phyloP scores from a whole-genome alignment of 2,113 vertebrate species.

The Galbula dea region DNA sequence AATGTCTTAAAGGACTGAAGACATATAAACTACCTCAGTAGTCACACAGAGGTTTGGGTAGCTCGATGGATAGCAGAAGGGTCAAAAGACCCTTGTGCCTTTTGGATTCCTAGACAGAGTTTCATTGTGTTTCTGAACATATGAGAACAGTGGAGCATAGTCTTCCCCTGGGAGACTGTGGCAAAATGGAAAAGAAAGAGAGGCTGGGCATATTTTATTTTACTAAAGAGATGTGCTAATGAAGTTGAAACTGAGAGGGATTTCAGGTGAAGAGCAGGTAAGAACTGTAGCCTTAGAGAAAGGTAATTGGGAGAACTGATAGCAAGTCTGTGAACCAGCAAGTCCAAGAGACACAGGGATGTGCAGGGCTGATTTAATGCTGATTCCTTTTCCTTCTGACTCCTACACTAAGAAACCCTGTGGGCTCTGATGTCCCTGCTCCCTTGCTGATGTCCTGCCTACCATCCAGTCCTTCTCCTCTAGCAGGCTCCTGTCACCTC shows the following conservation, averaged over 20 bases:
- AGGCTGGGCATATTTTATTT: neutral
- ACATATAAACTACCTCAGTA: neutral
- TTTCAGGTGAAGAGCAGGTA: neutral
- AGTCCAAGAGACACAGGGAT: neutral
- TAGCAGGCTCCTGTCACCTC: neutral
- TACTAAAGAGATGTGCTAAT: neutral
- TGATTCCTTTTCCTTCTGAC: neutral
- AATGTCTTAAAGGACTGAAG: neutral
- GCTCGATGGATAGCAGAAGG: rapidly evolving
- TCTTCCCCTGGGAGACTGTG: neutral
- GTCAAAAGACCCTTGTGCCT: neutral
- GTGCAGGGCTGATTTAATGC: neutral
- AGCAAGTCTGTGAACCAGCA: neutral
- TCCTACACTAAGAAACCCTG: neutral
- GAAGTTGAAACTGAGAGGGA: neutral
- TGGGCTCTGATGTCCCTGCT: neutral
- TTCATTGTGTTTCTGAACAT: neutral
- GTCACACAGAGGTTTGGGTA: neutral
- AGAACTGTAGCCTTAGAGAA: neutral
- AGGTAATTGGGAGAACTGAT: neutral
- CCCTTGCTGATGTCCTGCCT: rapidly evolving
- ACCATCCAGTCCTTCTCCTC: neutral
- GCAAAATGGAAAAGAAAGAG: neutral
- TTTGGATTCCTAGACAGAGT: neutral
- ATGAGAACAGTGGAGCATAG: neutral